Evolutionary conservation across 2,113 vertebrate species (phyloP).

Genomic region (Bungarus multicinctus): DNA sequence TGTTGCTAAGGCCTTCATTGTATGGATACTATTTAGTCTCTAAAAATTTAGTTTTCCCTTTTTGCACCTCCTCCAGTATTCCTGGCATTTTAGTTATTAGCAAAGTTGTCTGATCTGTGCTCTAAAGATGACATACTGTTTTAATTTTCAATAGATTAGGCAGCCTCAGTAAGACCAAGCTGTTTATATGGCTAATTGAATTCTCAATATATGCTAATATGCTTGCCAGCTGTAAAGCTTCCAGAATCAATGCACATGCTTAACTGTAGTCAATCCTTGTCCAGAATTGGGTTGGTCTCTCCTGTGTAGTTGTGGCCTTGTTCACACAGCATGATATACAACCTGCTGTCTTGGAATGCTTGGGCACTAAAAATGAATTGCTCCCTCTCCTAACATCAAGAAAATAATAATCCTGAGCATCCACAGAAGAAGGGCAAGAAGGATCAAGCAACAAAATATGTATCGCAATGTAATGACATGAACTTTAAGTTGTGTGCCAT

Average conservation of each 20-base stretch:
- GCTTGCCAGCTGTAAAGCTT: neutral
- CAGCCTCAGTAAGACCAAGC: neutral
- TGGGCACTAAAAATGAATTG: neutral
- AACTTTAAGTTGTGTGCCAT: neutral
- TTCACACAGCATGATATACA: neutral
- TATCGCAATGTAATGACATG: neutral
- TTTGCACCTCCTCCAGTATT: neutral
- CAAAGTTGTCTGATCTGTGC: conserved; percentile 10
- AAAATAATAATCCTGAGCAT: neutral
- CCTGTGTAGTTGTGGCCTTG: neutral
- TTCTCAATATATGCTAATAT: neutral
- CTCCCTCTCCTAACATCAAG: neutral
- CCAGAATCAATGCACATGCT: neutral
- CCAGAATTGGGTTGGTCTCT: fast-evolving
- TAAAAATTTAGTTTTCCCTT: neutral
- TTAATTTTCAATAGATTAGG: conserved; percentile 15
- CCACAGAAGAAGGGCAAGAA: neutral
- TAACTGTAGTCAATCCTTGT: neutral
- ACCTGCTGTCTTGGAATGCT: neutral
- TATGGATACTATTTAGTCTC: neutral
- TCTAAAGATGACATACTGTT: neutral
- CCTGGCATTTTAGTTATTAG: neutral
- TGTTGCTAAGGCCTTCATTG: neutral
- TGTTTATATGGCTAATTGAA: conserved; percentile 6
- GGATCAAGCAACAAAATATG: neutral